Base-by-base conservation (phyloP, 2,797 vertebrate genomes). In the Notamacropus eugenii region DNA sequence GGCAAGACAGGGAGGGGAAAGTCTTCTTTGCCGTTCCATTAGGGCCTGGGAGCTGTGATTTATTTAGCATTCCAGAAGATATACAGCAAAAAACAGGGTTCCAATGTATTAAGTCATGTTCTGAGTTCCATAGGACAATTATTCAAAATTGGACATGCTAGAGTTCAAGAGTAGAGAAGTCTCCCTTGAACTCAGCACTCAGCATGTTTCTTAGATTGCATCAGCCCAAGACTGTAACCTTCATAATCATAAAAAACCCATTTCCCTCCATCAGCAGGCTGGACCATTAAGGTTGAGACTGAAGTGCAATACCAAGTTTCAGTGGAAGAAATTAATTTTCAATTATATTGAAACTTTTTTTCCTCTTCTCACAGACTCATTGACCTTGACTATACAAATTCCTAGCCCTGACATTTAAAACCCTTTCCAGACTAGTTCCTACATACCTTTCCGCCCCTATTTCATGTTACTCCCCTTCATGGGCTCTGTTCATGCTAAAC, bases 61-160 rank as follows among this genome's bases (percentile, higher is more conserved):
- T 93, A 95, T 91, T 94, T 95, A 90, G 87, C 97, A 96, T 98
- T 97, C 95, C 95, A 94, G 92, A 94, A 97, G 94, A 90, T 94
- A 93, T 90, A 97, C 34, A 95, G 67, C 92, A 93, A 93, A 82
- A 96, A 96, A 95, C 54, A 93, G 90, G 54, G 46, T 96, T 95
- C 24, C 6, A 55, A 62, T 24, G 0, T 29, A 55, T 91, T 90
- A 27, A 27, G 27, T 91, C 90, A 74, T 95, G 31, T 1, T 95
- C 54, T 19, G 74, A 92, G 46, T 91, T 91, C 27, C 11, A 5
- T 27, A 67, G 52, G 57, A 92, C 40, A 8, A 0, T 29, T 67
- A 93, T 57, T 91, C 46, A 31, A 90, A 92, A 54, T 62, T 52
- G 54, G 90, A 55, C 28, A 92, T 11, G 0, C 24, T 54, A 11